Evolutionary conservation across 30 jellyfish, hydroid and myxozoan species (phyloP).

Genomic region (Morbakka virulenta): DNA sequence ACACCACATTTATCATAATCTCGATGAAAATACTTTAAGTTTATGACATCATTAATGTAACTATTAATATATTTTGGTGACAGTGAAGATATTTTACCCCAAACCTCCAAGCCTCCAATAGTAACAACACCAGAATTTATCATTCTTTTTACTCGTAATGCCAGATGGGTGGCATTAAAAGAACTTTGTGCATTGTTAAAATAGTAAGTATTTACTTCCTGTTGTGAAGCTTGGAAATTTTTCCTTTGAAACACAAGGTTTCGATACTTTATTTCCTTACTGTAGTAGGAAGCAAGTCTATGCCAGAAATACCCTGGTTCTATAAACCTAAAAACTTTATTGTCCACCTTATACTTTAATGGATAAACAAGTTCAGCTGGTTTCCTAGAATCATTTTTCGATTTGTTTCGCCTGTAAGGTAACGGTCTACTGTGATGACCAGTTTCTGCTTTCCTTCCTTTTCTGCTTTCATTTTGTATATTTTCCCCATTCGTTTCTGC

Average conservation of each 20-base stretch:
- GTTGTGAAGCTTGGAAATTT: too few species aligned
- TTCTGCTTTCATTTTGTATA: not conserved
- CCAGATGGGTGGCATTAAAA: not conserved
- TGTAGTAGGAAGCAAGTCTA: not conserved
- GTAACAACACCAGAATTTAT: slow-evolving; percentile 55
- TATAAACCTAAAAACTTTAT: too few species aligned
- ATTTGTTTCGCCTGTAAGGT: not conserved
- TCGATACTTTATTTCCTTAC: not conserved
- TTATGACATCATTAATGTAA: not conserved
- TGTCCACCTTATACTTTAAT: not conserved
- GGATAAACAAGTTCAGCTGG: not conserved
- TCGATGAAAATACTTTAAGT: not conserved
- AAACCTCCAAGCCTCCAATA: slow-evolving; percentile 53
- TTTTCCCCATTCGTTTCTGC: not conserved
- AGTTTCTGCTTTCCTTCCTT: not conserved
- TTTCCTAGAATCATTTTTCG: too few species aligned
- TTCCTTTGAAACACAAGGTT: not conserved
- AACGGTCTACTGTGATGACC: too few species aligned
- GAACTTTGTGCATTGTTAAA: not conserved
- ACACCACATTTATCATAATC: not conserved
- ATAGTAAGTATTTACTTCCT: not conserved
- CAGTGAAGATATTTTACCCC: slow-evolving; percentile 67
- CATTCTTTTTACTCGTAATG: slow-evolving; percentile 33
- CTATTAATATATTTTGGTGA: not conserved
- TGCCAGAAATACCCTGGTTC: not conserved